phyloP scores from a whole-genome alignment of 2,888 invertebrate genomes.

The Cyclophora albipunctata region DNA sequence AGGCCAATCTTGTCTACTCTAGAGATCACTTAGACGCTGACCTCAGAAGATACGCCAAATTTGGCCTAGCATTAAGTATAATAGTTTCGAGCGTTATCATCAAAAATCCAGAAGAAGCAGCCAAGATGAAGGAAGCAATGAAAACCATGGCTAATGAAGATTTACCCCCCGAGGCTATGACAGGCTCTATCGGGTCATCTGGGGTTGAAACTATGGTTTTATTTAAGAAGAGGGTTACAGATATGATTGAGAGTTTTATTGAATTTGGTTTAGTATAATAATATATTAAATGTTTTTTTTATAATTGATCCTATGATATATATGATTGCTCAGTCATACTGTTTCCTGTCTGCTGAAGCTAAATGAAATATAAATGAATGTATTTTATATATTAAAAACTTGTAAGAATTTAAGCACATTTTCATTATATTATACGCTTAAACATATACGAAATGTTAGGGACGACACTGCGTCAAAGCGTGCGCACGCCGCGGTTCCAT shows the following conservation, averaged over 20 bases:
- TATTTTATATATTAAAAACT: too few species aligned
- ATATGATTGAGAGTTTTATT: constrained; percentile 8
- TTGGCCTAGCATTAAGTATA: constrained; percentile 15
- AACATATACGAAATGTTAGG: too few species aligned
- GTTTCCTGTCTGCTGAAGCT: too few species aligned
- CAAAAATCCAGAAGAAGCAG: constrained; percentile 24
- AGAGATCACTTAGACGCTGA: constrained; percentile 31
- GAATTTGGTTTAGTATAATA: constrained; percentile 10
- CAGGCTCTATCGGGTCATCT: too few species aligned
- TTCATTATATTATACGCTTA: too few species aligned
- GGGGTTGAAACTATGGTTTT: background rate
- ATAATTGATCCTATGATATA: too few species aligned
- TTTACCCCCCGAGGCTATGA: background rate
- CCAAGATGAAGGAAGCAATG: background rate
- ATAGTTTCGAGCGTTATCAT: constrained; percentile 18
- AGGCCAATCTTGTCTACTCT: constrained; percentile 25
- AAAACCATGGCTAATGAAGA: background rate
- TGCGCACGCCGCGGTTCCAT: too few species aligned
- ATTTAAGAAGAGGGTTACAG: constrained; percentile 6
- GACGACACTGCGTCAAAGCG: too few species aligned
- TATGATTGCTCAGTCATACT: too few species aligned
- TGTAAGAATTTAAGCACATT: too few species aligned
- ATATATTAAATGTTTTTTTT: background rate
- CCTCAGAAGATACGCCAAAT: constrained; percentile 24
- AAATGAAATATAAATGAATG: too few species aligned